Evolutionary conservation across 1,140 invertebrate genomes (phyloP).

Genomic region (Magallana ariakensis): DNA sequence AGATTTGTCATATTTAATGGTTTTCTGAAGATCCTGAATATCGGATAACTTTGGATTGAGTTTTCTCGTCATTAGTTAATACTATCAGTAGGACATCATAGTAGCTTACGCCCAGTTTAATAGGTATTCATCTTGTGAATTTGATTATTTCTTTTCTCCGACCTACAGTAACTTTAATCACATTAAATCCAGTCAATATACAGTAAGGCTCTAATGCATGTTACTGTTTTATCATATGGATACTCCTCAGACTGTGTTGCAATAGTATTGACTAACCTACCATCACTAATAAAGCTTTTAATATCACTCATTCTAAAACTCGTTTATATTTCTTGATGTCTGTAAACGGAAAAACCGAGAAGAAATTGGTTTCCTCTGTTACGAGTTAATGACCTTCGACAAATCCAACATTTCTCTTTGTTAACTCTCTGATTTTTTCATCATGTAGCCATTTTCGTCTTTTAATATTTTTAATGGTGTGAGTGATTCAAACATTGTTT

Average conservation of each 20-base stretch:
- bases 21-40: background rate
- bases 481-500: too few species aligned
- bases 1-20: background rate
- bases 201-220: background rate
- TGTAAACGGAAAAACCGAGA: too few species aligned
- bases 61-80: background rate
- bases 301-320: too few species aligned
- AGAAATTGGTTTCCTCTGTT: too few species aligned
- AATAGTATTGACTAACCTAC: too few species aligned
- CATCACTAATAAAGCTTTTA: too few species aligned
- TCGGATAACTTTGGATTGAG: background rate
- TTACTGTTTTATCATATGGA: background rate
- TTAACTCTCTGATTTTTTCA: too few species aligned
- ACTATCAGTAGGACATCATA: background rate
- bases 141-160: background rate
- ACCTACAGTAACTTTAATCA: background rate
- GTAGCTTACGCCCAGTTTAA: too few species aligned
- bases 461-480: too few species aligned
- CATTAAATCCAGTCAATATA: background rate
- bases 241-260: background rate
- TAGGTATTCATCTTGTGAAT: background rate
- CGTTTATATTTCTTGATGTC: too few species aligned
- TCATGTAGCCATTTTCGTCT: too few species aligned
- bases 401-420: background rate
- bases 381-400: too few species aligned